A percentile compares a stretch with the other conserved stretches of the same genome.
These are phyloP conservation scores for Pandemis cinnamomeana DNA, from an alignment of 2,888 invertebrate species.

Conservation along the genomic window DNA sequence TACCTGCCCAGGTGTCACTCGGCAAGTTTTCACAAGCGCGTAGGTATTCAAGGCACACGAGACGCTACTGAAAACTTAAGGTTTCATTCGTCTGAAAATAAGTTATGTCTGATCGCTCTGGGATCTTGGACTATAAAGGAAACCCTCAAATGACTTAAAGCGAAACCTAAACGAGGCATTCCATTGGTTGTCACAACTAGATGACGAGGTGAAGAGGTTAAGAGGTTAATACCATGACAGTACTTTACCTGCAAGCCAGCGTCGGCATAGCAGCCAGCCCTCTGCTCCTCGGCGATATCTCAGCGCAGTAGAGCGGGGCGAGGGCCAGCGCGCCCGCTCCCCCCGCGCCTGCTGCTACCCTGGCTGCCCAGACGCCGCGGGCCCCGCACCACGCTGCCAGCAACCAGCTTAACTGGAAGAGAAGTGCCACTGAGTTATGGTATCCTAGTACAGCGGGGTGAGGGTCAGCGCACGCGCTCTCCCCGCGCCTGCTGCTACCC, in stretches of 20 bases:
- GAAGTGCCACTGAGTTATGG: not conserved
- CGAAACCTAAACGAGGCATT: no score
- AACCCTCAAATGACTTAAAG: no score
- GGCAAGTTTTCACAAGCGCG: no score
- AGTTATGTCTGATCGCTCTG: no score
- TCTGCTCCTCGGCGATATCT: conserved; percentile 74
- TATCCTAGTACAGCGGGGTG: conserved; percentile 57
- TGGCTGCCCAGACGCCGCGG: conserved; percentile 75
- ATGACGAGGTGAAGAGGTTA: no score
- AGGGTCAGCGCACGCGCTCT: conserved; percentile 74
- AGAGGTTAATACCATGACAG: no score
- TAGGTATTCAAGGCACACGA: no score
- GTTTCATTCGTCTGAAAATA: no score
- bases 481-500: conserved; percentile 76
- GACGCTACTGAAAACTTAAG: no score
- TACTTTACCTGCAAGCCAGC: conserved; percentile 72
- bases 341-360: conserved; percentile 76
- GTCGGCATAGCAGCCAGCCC: conserved; percentile 77
- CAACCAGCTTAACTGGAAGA: conserved; percentile 73
- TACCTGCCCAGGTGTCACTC: no score
- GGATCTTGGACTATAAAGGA: no score
- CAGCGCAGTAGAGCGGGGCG: conserved; percentile 76
- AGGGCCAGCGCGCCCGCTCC: conserved; percentile 74
- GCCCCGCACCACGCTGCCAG: conserved; percentile 77
- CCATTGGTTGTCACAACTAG: no score